phyloP scores from a whole-genome alignment of 2,888 invertebrate genomes.

The Caenorhabditis angaria region DNA sequence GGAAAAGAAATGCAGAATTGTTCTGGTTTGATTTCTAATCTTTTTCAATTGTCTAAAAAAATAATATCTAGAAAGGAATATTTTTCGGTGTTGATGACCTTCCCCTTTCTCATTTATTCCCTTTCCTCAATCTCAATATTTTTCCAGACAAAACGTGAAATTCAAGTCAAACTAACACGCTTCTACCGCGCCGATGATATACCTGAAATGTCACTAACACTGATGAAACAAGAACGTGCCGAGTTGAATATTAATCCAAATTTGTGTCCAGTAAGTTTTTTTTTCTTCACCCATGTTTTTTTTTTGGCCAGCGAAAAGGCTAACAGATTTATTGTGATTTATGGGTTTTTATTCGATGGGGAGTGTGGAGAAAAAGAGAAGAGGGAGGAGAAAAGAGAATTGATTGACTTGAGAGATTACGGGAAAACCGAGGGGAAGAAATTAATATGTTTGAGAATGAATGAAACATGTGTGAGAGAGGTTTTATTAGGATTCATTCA shows the following conservation, averaged over 20 bases:
- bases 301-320: neutral
- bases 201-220: constrained; percentile 73
- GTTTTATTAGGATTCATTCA: too few relatives aligned
- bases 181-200: constrained; percentile 77
- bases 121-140: too few relatives aligned
- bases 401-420: constrained; percentile 2
- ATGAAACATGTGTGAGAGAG: constrained; percentile 2
- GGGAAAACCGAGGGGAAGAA: too few relatives aligned
- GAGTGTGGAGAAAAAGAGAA: neutral
- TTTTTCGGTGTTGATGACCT: too few relatives aligned
- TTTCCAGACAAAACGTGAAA: constrained; percentile 76
- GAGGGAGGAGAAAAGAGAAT: neutral
- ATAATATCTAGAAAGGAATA: too few relatives aligned
- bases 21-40: too few relatives aligned
- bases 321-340: constrained; percentile 4
- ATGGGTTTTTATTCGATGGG: neutral
- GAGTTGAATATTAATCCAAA: constrained; percentile 40
- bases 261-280: constrained; percentile 30
- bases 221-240: constrained; percentile 58
- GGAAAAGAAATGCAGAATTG: too few relatives aligned
- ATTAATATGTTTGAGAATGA: neutral
- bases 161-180: constrained; percentile 76
- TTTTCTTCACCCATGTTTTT: neutral
- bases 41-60: too few relatives aligned
- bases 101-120: too few relatives aligned